Evolutionary conservation across 2,797 vertebrate genomes (phyloP).

Genomic region (Sciurus vulgaris): DNA sequence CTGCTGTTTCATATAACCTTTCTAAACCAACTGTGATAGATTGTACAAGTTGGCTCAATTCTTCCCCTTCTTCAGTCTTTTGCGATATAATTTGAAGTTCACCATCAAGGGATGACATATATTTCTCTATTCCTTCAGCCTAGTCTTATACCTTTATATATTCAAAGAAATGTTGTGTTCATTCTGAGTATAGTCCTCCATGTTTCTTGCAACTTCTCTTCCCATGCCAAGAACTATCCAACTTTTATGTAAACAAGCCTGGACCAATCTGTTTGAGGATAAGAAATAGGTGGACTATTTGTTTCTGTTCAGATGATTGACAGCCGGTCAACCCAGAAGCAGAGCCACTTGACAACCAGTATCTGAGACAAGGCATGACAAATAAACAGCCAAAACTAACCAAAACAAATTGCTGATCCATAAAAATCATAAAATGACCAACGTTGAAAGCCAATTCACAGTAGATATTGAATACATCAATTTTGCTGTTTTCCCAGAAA

Average conservation of each 20-base stretch:
- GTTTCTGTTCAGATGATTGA: not conserved
- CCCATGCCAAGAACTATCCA: not conserved
- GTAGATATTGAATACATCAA: not conserved
- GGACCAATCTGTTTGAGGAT: not conserved
- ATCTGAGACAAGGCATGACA: not conserved
- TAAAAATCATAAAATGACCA: slow-evolving; percentile 24
- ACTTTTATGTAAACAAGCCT: not conserved
- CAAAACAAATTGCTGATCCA: not conserved
- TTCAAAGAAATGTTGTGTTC: not conserved
- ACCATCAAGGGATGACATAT: not conserved
- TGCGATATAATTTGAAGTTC: not conserved
- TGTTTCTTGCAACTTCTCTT: not conserved
- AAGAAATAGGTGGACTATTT: not conserved
- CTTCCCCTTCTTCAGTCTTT: not conserved
- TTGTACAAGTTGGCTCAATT: not conserved
- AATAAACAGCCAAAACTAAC: not conserved
- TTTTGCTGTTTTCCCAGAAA: not conserved
- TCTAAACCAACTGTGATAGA: not conserved
- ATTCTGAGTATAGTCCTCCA: not conserved
- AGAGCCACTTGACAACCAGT: not conserved
- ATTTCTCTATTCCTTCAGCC: not conserved
- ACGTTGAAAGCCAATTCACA: not conserved
- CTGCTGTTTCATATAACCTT: not conserved
- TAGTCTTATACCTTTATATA: not conserved
- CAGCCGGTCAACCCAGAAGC: not conserved